Evolutionary conservation across 2,113 vertebrate species (phyloP).

Genomic region (Dasypus novemcinctus): DNA sequence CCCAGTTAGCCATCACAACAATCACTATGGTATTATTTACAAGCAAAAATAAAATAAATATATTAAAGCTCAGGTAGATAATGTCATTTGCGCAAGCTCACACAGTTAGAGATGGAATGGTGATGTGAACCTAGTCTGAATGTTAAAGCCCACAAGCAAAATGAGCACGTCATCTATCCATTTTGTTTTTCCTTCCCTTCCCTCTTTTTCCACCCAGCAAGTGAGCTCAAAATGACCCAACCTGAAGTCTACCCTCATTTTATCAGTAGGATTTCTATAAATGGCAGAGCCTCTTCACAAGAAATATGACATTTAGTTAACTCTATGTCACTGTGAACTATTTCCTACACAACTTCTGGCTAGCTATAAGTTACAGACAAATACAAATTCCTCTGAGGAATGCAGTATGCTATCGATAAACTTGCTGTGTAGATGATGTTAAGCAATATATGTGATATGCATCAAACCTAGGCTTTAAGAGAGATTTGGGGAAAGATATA

Average conservation of each 20-base stretch:
- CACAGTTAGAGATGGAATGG: background rate
- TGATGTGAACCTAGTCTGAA: background rate
- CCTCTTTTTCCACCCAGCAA: background rate
- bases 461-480: background rate
- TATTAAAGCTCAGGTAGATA: background rate
- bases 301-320: background rate
- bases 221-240: background rate
- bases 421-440: background rate
- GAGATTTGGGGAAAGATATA: background rate
- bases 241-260: background rate
- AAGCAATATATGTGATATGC: background rate
- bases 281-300: background rate
- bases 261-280: background rate
- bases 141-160: background rate
- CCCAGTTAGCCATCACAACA: background rate
- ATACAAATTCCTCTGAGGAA: background rate
- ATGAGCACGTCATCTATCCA: background rate
- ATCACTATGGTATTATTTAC: background rate
- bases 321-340: background rate
- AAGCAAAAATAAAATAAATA: background rate
- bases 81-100: background rate
- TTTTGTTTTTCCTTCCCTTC: background rate
- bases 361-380: background rate
- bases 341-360: background rate
- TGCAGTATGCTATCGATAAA: background rate